A percentile compares a stretch with the other conserved stretches of the same genome.
These are phyloP conservation scores for Enoplolaimus lenunculus DNA, from an alignment of 2,888 invertebrate species.

Conservation along the genomic window DNA sequence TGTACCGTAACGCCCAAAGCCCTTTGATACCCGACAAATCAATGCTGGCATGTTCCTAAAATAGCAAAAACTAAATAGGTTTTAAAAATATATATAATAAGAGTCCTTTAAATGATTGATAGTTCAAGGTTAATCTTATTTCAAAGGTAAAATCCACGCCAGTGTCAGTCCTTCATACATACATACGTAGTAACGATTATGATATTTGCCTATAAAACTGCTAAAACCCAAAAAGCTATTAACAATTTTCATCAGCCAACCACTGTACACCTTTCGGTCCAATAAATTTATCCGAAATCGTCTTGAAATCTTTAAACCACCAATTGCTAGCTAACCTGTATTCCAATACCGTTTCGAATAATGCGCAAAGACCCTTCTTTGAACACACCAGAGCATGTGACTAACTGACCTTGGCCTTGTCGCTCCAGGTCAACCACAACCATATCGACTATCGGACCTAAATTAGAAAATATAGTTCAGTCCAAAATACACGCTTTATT, in stretches of 20 bases:
- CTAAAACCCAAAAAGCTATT: no score
- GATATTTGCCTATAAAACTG: no score
- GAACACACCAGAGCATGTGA: conserved; percentile 89
- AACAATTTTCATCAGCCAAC: no score
- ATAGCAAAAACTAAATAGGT: conserved; percentile 54
- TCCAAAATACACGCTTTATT: not conserved
- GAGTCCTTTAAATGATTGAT: no score
- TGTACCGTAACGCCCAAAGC: conserved; percentile 71
- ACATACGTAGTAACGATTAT: no score
- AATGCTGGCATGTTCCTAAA: conserved; percentile 74
- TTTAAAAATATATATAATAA: no score
- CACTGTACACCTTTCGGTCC: no score
- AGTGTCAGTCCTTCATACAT: no score
- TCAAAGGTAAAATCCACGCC: no score
- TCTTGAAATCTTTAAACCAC: no score
- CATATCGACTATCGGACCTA: conserved; percentile 84
- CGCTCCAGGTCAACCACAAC: conserved; percentile 88
- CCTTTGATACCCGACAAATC: conserved; percentile 89
- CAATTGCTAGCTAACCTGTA: conserved; percentile 29
- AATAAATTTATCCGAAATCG: no score
- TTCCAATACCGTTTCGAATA: conserved; percentile 90
- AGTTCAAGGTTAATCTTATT: no score
- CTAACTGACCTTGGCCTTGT: conserved; percentile 82
- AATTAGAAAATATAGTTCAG: not conserved
- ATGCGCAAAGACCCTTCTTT: conserved; percentile 94